Evolutionary conservation across 2,113 vertebrate genomes (phyloP).

Genomic region (Atherinomorus stipes): DNA sequence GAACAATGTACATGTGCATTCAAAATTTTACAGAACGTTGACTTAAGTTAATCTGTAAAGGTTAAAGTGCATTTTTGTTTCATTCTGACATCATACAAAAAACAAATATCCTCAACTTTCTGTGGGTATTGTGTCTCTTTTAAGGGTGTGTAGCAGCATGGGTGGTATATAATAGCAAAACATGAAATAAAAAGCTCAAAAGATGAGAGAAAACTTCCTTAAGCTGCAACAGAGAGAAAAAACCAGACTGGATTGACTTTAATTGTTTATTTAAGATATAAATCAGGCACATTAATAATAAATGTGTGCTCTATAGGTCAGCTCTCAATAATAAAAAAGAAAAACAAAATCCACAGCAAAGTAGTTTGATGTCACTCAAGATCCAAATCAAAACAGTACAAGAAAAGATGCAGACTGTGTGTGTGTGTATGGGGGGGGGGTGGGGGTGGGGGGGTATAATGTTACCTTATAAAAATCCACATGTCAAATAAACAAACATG

Average conservation of each 20-base stretch:
- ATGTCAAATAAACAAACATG: slow-evolving; percentile 22
- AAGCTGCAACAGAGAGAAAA: not conserved
- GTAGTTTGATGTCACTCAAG: slow-evolving; percentile 56
- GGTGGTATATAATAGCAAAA: slow-evolving; percentile 11
- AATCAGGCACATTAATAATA: slow-evolving; percentile 73
- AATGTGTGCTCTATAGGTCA: slow-evolving; percentile 66
- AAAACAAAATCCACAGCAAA: slow-evolving; percentile 73
- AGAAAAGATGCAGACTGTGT: slow-evolving; percentile 39
- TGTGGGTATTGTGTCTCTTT: not conserved
- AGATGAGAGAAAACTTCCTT: not conserved
- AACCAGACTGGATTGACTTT: not conserved
- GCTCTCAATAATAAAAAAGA: slow-evolving; percentile 55
- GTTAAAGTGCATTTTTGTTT: too few relatives aligned
- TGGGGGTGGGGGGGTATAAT: not conserved
- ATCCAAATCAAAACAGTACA: slow-evolving; percentile 58
- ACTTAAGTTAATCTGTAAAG: too few relatives aligned
- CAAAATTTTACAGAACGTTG: too few relatives aligned
- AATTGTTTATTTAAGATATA: slow-evolving; percentile 76
- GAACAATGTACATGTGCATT: too few relatives aligned
- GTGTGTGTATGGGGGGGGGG: too few relatives aligned
- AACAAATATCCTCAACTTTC: too few relatives aligned
- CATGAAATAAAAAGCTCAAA: not conserved
- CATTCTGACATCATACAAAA: too few relatives aligned
- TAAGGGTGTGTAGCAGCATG: not conserved
- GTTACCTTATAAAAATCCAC: slow-evolving; percentile 3